These are phyloP conservation scores for Zosterops lateralis DNA, from an alignment of 2,113 vertebrate genomes.

Conservation along the genomic window DNA sequence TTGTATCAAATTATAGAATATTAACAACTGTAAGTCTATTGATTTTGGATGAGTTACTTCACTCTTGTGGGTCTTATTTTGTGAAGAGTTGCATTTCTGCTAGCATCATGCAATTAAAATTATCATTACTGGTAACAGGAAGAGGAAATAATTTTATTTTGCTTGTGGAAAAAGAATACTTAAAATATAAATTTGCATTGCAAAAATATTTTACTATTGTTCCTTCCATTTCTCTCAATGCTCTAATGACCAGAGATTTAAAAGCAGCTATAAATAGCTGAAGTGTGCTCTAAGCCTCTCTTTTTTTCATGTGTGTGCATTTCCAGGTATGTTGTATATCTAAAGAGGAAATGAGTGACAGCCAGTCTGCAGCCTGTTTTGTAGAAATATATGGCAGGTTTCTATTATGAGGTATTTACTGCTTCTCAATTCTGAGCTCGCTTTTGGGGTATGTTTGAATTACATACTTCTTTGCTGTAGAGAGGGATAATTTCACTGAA, in stretches of 20 bases:
- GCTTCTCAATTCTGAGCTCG: not conserved
- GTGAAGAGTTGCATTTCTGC: not conserved
- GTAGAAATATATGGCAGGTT: not conserved
- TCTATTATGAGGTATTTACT: conserved; percentile 38
- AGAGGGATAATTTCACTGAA: conserved; percentile 30
- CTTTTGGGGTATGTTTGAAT: conserved; percentile 6
- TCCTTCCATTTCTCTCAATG: not conserved
- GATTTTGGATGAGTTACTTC: not conserved
- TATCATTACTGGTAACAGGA: not conserved
- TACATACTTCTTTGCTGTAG: not conserved
- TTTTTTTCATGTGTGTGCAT: not conserved
- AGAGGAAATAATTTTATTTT: not conserved
- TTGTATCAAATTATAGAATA: not conserved
- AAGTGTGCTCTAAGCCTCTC: not conserved
- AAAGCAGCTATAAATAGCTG: conserved; percentile 8
- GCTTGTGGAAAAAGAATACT: not conserved
- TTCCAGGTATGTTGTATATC: not conserved
- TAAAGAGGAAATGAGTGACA: conserved; percentile 10
- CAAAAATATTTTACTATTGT: not conserved
- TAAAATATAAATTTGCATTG: not conserved
- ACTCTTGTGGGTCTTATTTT: not conserved
- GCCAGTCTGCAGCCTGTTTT: not conserved
- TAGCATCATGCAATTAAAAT: not conserved
- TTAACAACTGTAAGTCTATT: not conserved
- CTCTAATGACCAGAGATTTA: not conserved